Evolutionary conservation across 2,888 invertebrate genomes (phyloP), one percentile per base, ranked within the genome.

Genomic region (Xestia sexstrigata): DNA sequence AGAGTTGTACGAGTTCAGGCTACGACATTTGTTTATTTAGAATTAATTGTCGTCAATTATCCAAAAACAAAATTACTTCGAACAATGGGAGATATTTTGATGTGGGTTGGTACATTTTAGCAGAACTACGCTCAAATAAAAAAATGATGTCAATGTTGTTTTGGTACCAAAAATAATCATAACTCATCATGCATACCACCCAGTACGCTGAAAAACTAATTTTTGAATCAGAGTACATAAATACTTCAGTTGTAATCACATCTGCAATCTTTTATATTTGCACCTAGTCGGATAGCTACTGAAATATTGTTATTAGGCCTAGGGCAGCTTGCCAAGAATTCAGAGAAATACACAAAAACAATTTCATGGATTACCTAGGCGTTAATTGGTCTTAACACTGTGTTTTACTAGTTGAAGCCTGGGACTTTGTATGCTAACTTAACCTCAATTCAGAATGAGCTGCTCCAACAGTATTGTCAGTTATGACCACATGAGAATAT

Each of bases 271-370:
- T 71, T 71, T 81, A 76, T 63, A 49, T 63, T 81, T 62, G 15
- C 70, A 70, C 62, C 62, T 47, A 71, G 45, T 17, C 23, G 30
- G n/a, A 5, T 47, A 42, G 35, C 47, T 65, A 65, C 52, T 78
- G 42, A 78, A 69, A 78, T 78, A 72, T 66, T 78, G 23, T 62
- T 68, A 68, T 58, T 67, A 70, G 76, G 62, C 23, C 65, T 60
- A 55, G 67, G 69, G 81, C 72, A 81, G 17, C 20, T 20, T 62
- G 82, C 81, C 78, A 78, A 81, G 55, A 49, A 68, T 58, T 74
- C 52, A 76, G 42, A 62, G 4, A 62, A 60, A 70, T 70, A 62
- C 60, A 1, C 30, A 26, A 47, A 72, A 81, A 69, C 26, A 62
- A 71, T 72, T 77, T 47, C 52, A 55, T 52, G 20, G 8, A 77